Base-by-base conservation (phyloP, 2,113 vertebrate genomes). In the Cavia porcellus region DNA sequence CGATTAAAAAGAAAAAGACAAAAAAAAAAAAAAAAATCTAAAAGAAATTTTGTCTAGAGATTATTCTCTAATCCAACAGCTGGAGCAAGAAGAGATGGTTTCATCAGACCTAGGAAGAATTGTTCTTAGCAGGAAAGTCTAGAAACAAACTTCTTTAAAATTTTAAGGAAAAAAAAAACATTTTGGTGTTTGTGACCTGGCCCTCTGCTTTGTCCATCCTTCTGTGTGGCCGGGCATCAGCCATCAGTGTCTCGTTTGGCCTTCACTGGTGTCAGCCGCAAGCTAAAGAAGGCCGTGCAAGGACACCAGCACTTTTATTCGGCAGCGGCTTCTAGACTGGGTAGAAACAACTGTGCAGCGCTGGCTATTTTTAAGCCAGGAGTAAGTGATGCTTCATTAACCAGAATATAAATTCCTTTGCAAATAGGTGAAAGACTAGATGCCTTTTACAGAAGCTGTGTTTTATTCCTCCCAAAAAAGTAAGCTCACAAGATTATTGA, bases 361-460 rank as follows among this genome's bases (percentile, higher is more conserved):
- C 90, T 83, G 57, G 45, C 77, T 92, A 15, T 91, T 79, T 87
- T 86, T 86, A 74, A 87, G 55, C 66, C 82, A 57, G n/a, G 59
- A 81, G 68, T 84, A 74, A 89, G 4, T 57, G 42, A 86, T 89
- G 47, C 50, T 90, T 45, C 64, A 70, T 87, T 94, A 59, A 38
- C 62, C 30, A 90, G 75, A 70, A 50, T 88, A 38, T 92, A 80
- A 84, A 95, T 95, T 94, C 59, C 74, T 93, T 85, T 86, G 52
- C 52, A 92, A 84, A 77, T 64, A 94, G 77, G 90, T 97, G 86
- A 47, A 93, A 94, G 88, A 86, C 72, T 75, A 86, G 80, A 55
- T 94, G 30, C 12, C 47, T 70, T 79, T 96, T 82, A 70, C 8
- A 86, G 82, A 97, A 97, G 59, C n/a, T 59, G 35, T 66, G 52